phyloP scores from a whole-genome alignment of 2,888 invertebrate species.

The Opisthograptis luteolata region DNA sequence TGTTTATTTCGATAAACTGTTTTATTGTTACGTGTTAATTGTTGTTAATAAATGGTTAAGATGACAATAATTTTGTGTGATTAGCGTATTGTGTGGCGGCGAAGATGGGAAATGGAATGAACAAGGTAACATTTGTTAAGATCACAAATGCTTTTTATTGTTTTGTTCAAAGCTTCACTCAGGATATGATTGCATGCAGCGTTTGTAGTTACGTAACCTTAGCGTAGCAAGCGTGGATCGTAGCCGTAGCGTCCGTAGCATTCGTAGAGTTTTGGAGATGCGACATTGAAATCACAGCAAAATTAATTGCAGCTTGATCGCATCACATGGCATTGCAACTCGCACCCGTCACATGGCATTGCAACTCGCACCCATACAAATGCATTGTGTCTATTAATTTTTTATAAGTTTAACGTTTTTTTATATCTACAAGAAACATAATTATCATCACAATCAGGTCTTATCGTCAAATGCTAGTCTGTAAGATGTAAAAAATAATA shows the following conservation, averaged over 20 bases:
- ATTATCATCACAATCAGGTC: too few species aligned
- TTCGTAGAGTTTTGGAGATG: conserved; percentile 16
- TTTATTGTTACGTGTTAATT: conserved; percentile 55
- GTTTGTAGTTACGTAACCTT: conserved; percentile 59
- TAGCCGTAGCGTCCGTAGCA: conserved; percentile 45
- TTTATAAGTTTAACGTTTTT: too few species aligned
- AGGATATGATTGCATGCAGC: conserved; percentile 43
- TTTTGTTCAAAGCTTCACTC: conserved; percentile 23
- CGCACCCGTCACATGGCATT: too few species aligned
- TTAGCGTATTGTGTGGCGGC: conserved; percentile 48
- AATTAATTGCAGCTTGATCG: too few species aligned
- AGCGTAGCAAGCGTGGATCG: conserved; percentile 50
- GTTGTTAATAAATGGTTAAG: conserved; percentile 43
- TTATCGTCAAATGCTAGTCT: too few species aligned
- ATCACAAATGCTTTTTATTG: not conserved
- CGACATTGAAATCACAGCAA: conserved; percentile 3
- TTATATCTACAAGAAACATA: too few species aligned
- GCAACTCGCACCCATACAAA: too few species aligned
- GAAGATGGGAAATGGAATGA: conserved; percentile 94
- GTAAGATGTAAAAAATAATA: too few species aligned
- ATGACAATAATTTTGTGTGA: conserved; percentile 63
- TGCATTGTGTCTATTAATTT: too few species aligned
- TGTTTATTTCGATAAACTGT: conserved; percentile 53
- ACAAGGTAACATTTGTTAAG: conserved; percentile 87
- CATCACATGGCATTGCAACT: not conserved